Evolutionary conservation across 2,797 vertebrate genomes (phyloP), one percentile per base, ranked within the genome.

Genomic region (Psittacula derbiana): DNA sequence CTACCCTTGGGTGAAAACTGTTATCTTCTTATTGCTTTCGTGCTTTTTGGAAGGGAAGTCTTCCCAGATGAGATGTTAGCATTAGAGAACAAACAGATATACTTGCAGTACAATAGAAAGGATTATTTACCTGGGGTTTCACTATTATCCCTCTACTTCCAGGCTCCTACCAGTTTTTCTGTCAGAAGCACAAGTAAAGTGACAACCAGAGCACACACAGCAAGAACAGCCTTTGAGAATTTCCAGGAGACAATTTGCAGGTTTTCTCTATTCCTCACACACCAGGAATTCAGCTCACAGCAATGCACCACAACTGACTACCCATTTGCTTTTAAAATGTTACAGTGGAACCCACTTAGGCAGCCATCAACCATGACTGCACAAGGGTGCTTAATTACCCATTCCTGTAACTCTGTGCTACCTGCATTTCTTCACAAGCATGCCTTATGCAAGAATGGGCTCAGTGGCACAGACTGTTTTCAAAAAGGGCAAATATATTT

Each of bases 41-140:
- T 23, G n/a, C 21, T 61, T 92, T 86, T 85, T 82, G 74, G 92
- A 82, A 82, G 41, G 41, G 41, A 92, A 67, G 16, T 80, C 78
- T 50, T 93, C 53, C 67, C 74, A 92, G 69, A 86, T 38, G 64
- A 41, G 21, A 19, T 88, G 60, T 84, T 72, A 84, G 55, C 60
- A 64, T 55, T 57, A 86, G 36, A 83, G 80, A 85, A 87, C 67
- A 82, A 90, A 89, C 5, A 73, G 66, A 81, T 70, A 81, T 4
- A 88, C 55, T 53, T 91, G 60, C 53, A 81, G 24, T 60, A 85
- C 53, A 65, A 88, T 40, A 90, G 46, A n/a, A 90, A 87, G 74
- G 86, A 86, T 86, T 92, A 88, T 86, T 96, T 92, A 95, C 86
- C 76, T 71, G 64, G 28, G 89, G 67, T 78, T 92, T 78, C 71